phyloP scores from a whole-genome alignment of 2,888 invertebrate genomes.

The Tiliacea citrago region DNA sequence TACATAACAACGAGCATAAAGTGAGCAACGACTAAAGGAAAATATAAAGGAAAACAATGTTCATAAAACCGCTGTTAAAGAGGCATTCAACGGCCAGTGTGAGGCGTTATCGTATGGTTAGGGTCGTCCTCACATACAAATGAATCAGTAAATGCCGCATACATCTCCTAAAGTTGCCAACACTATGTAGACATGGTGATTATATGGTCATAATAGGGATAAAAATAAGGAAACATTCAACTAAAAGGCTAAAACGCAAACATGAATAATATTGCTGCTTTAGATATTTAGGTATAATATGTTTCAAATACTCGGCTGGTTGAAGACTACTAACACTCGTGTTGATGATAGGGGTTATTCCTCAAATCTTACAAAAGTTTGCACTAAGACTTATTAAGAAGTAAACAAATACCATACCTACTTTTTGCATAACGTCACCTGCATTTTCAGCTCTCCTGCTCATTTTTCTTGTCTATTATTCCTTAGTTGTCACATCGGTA shows the following conservation, averaged over 20 bases:
- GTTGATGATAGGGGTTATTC: background rate
- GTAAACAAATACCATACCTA: background rate
- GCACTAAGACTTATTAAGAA: background rate
- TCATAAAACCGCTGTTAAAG: background rate
- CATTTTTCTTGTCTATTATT: background rate
- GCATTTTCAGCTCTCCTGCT: background rate
- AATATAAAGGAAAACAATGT: conserved; percentile 9
- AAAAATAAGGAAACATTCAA: conserved; percentile 14
- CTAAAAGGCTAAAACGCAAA: background rate
- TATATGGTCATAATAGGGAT: conserved; percentile 8
- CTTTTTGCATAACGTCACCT: too few relatives aligned
- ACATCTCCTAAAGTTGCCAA: background rate
- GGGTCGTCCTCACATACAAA: background rate
- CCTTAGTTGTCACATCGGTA: background rate
- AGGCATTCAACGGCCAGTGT: background rate
- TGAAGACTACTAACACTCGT: background rate
- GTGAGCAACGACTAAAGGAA: conserved; percentile 11
- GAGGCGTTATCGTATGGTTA: background rate
- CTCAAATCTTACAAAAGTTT: background rate
- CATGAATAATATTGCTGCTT: conserved; percentile 18
- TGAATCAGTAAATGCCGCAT: background rate
- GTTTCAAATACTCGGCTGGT: background rate
- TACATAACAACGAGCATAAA: conserved; percentile 7
- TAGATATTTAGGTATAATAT: conserved; percentile 1
- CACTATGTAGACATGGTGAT: background rate